Base-by-base conservation (phyloP, 1,140 invertebrate species). In the Mya arenaria region DNA sequence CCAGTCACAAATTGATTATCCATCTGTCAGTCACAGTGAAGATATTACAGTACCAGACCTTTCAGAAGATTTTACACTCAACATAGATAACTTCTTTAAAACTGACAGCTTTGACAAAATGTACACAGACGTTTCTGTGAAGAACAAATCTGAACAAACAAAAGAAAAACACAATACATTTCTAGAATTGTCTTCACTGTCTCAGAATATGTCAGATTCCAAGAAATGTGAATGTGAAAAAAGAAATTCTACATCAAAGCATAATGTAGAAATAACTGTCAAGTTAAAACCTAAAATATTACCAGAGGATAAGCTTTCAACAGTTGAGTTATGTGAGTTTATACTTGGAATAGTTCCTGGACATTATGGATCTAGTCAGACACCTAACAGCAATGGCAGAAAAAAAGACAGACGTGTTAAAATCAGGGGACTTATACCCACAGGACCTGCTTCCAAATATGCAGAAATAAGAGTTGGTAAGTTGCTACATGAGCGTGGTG, bases 261-360 rank as follows among this genome's bases (percentile, higher is more conserved):
- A 75, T 48, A 62, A 32, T 63, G 19, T 75, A 1, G 28, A 75
- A 41, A 30, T 75, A 63, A 41, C 34, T 48, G 34, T 75, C 10
- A 74, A 73, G 55, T 52, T 82, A 23, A 82, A 39, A 28, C 58
- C n/a, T 0, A 39, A 39, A n/a, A 44, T 25, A 32, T 25, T 41
- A 41, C 23, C 15, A 39, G 6, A 19, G 6, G 37, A 73, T 8
- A 60, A 37, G n/a, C 37, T 36, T 25, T 52, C 66, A 28, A 74
- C 69, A 65, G 69, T 82, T 8, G 56, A 73, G 58, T 15, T 82
- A n/a, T 82, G 79, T 74, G 79, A 82, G 48, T 30, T 37, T 15
- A 41, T 82, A 4, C 37, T 82, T 23, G 79, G 79, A 19, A 52
- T 82, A n/a, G 48, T 82, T 34, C 79, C 79, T 39, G 79, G 79